Evolutionary conservation across 2,888 invertebrate species (phyloP), one percentile per base, ranked within the genome.

Genomic region (Yponomeuta malinellus): DNA sequence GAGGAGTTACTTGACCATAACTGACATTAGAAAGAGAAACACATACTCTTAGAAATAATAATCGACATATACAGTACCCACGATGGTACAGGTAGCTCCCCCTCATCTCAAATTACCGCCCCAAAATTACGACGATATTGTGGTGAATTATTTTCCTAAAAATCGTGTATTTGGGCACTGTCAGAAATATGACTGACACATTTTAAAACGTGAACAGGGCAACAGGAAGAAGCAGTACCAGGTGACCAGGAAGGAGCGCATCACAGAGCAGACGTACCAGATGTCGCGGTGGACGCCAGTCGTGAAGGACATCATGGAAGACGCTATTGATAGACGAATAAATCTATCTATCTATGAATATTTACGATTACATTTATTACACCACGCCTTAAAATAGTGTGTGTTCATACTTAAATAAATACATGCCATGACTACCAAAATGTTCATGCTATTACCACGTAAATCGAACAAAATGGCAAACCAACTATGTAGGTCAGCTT

Each of bases 251-350:
- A 98, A 98, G 86, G 99, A 99, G 86, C 94, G 99, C 73, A 97
- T 98, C 76, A 98, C 98, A 0, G 99, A 99, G 84, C 98, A 99
- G 85, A 98, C 98, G 1, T 99, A 99, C 88, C 99, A 99, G 88
- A 98, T 99, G 98, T 99, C 98, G 33, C 95, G 99, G 78, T 99
- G 99, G 99, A 99, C 99, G 2, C 99, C 99, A 0, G 94, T 99
- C 63, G 93, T 99, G 71, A 99, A 99, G 73, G 99, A 99, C 81
- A 95, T 99, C 70, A 98, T 99, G 95, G 99, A 99, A 91, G 99
- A 99, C 87, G 96, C 97, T 52, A 98, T 99, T 80, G 99, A 37
- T 37, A 5, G n/a, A n/a, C n/a, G n/a, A 6, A 43, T 43, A 43
- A 6, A 43, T 43, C 6, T 5, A 8, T 43, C 43, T 43, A 43